Conservation (phyloP, 2,797 vertebrate species). For the Bufotes viridis region DNA sequence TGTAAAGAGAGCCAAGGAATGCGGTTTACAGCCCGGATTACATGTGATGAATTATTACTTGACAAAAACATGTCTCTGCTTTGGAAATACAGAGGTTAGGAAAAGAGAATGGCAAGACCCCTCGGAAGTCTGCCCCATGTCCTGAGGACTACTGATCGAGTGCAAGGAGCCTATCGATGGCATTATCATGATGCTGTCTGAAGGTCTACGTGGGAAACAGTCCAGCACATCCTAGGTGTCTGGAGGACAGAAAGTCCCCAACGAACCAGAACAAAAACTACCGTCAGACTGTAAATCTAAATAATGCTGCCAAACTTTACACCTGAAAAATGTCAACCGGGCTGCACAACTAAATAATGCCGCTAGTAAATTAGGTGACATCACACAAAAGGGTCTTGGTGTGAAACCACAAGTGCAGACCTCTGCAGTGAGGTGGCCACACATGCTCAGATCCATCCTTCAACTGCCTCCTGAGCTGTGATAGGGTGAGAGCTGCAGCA, state of each 20-base stretch:
- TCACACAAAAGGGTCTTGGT: too few relatives aligned
- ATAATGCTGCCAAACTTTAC: neutral
- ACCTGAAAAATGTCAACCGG: neutral
- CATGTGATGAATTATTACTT: constrained; percentile 19
- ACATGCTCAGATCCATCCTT: too few relatives aligned
- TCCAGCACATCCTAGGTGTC: too few relatives aligned
- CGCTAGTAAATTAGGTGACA: neutral
- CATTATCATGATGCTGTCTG: neutral
- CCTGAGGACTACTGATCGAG: neutral
- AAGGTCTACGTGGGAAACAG: neutral
- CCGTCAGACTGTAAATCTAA: neutral
- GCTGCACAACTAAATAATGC: neutral
- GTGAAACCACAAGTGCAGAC: too few relatives aligned
- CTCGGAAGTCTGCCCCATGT: neutral
- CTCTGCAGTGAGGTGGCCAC: too few relatives aligned
- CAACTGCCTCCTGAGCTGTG: too few relatives aligned
- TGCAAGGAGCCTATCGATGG: neutral
- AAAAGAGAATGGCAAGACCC: neutral
- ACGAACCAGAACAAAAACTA: neutral
- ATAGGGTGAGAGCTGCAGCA: too few relatives aligned
- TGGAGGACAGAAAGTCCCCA: too few relatives aligned
- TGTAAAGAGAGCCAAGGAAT: constrained; percentile 18
- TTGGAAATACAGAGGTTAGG: neutral
- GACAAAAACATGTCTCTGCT: constrained; percentile 11
- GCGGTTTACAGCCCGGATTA: neutral